Evolutionary conservation across 2,888 invertebrate species (phyloP), one percentile per base, ranked within the genome.

Genomic region (Cerastis leucographa): DNA sequence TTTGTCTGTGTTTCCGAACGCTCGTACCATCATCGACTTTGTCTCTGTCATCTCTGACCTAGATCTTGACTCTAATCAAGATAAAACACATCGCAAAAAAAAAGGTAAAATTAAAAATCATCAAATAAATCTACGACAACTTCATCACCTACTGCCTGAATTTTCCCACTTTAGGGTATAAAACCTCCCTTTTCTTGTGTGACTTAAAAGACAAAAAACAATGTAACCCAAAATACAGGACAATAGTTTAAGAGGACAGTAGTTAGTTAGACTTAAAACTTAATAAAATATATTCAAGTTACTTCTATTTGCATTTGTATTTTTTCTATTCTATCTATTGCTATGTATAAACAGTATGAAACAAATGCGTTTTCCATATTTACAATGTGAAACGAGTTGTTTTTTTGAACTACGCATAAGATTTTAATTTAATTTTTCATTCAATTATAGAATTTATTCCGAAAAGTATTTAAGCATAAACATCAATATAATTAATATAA

Each of bases 31-130:
- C n/a, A n/a, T n/a, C n/a, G n/a, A n/a, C n/a, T n/a, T n/a, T n/a
- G n/a, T n/a, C n/a, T n/a, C n/a, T n/a, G n/a, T n/a, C n/a, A n/a
- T n/a, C n/a, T n/a, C n/a, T n/a, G n/a, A n/a, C n/a, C n/a, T n/a
- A n/a, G n/a, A n/a, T n/a, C n/a, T n/a, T n/a, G n/a, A n/a, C n/a
- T n/a, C n/a, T n/a, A n/a, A n/a, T n/a, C n/a, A n/a, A n/a, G n/a
- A n/a, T n/a, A n/a, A n/a, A n/a, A n/a, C n/a, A n/a, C n/a, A n/a
- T n/a, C n/a, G n/a, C n/a, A n/a, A n/a, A n/a, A n/a, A n/a, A n/a
- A n/a, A n/a, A n/a, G 76, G 78, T 80, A n/a, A 62, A 69, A 67
- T 76, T 76, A 64, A 84, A 29, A 7, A 59, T 59, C 14, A 25
- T 56, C 17, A 7, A 56, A 56, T 14, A 25, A 14, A 25, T 14